A percentile compares a stretch with the other conserved stretches of the same genome.
Conservation (phyloP, 2,113 vertebrate species). For the Paracanthobrama guichenoti region DNA sequence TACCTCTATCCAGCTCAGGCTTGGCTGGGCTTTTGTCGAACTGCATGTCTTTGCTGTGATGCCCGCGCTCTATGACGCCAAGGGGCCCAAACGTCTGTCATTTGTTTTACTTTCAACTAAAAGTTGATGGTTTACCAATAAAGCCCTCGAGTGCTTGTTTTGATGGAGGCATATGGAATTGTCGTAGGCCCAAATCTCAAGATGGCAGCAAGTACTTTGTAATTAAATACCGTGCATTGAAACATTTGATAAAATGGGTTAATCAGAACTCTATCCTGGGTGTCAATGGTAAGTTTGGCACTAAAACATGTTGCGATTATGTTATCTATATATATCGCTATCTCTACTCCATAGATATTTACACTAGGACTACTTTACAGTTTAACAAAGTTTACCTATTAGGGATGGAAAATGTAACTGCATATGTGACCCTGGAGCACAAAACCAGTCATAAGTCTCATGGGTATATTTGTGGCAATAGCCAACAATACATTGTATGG, state of each 20-base stretch:
- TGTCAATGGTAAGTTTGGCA: not conserved
- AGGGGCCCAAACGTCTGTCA: conserved; percentile 75
- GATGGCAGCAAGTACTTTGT: conserved; percentile 54
- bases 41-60: conserved; percentile 74
- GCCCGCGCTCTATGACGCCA: conserved; percentile 72
- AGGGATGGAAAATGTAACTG: too few relatives aligned
- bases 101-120: conserved; percentile 77
- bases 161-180: conserved; percentile 74
- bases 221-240: conserved; percentile 49
- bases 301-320: not conserved
- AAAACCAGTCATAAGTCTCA: too few relatives aligned
- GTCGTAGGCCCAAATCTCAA: conserved; percentile 56
- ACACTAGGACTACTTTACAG: not conserved
- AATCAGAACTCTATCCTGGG: conserved; percentile 27
- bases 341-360: not conserved
- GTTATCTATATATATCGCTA: not conserved
- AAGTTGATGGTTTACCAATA: conserved; percentile 77
- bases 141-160: conserved; percentile 68
- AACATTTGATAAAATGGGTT: conserved; percentile 42
- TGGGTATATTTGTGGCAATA: too few relatives aligned
- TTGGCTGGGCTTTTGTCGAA: conserved; percentile 75
- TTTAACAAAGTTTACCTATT: not conserved
- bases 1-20: conserved; percentile 75
- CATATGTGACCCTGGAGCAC: too few relatives aligned
- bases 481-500: too few relatives aligned